Percentiles rank a stretch among this genome's conserved stretches.
phyloP scores from a whole-genome alignment of 2,113 vertebrate species.

The Crotalus tigris region DNA sequence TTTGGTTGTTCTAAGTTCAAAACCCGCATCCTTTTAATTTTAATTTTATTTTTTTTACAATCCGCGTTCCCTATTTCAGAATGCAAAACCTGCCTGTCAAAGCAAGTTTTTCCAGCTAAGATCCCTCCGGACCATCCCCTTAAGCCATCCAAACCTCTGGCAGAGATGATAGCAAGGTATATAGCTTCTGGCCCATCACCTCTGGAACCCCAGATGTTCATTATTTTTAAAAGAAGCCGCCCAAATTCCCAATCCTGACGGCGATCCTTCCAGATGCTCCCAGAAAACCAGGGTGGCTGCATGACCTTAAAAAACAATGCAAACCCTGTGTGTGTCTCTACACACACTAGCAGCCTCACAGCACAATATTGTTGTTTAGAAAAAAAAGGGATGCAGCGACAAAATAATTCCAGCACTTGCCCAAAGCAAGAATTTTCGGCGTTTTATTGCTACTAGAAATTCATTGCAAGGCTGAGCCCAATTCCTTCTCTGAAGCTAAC shows the following conservation, averaged over 20 bases:
- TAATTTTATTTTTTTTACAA: neutral
- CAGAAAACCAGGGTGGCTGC: neutral
- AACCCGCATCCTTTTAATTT: neutral
- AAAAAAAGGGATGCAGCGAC: constrained; percentile 24
- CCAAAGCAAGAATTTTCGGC: neutral
- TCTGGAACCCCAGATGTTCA: neutral
- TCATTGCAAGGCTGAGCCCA: neutral
- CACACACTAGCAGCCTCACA: neutral
- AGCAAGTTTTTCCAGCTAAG: neutral
- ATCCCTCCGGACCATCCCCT: neutral
- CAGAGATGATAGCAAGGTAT: neutral
- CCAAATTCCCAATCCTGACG: neutral
- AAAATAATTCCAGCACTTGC: constrained; percentile 24
- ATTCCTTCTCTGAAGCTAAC: neutral
- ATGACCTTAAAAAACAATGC: neutral
- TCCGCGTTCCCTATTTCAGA: neutral
- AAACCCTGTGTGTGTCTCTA: neutral
- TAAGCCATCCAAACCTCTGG: neutral
- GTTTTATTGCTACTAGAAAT: neutral
- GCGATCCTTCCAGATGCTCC: neutral
- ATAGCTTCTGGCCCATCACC: neutral
- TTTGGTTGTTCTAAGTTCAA: neutral
- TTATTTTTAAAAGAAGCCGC: neutral
- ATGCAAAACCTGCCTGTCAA: neutral
- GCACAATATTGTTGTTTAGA: neutral